Percentiles rank a stretch among this genome's conserved stretches.
phyloP scores from a whole-genome alignment of 2,888 invertebrate genomes.

The Eupithecia subumbrata region DNA sequence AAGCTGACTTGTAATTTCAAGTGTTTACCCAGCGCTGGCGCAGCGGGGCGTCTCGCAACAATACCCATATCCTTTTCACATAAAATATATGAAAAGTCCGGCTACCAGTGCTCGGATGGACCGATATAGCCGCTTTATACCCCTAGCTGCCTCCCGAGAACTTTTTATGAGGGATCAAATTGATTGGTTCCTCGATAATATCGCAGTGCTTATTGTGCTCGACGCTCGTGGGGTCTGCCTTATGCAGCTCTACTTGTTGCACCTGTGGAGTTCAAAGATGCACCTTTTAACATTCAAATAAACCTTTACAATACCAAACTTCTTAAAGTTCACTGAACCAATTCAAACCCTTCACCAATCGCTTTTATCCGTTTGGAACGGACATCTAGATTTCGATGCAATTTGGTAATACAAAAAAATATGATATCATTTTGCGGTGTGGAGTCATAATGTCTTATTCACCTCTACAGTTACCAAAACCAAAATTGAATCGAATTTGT shows the following conservation, averaged over 20 bases:
- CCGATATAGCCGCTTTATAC: conserved; percentile 78
- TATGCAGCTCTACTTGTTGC: conserved; percentile 67
- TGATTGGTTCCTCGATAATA: conserved; percentile 82
- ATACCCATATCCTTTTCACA: conserved; percentile 83
- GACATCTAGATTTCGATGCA: conserved; percentile 35
- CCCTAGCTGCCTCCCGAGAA: conserved; percentile 76
- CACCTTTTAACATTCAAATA: not conserved
- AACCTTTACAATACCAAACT: not conserved
- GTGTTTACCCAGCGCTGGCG: conserved; percentile 77
- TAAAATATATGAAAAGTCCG: conserved; percentile 83
- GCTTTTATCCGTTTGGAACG: not conserved
- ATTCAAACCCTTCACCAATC: not conserved
- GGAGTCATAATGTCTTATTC: conserved; percentile 70
- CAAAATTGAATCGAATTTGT: conserved; percentile 70
- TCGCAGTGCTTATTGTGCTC: conserved; percentile 72
- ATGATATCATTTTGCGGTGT: conserved; percentile 58
- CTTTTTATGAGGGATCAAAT: conserved; percentile 84
- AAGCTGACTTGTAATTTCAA: conserved; percentile 81
- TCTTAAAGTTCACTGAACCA: conserved; percentile 1
- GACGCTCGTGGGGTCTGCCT: conserved; percentile 46
- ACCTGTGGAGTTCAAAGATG: conserved; percentile 47
- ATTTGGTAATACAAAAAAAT: conserved; percentile 45
- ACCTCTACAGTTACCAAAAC: conserved; percentile 61
- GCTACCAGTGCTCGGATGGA: conserved; percentile 79
- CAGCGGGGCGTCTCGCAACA: conserved; percentile 80